These are phyloP conservation scores for Blastobasis adustella DNA, from an alignment of 2,888 invertebrate species.

Conservation along the genomic window DNA sequence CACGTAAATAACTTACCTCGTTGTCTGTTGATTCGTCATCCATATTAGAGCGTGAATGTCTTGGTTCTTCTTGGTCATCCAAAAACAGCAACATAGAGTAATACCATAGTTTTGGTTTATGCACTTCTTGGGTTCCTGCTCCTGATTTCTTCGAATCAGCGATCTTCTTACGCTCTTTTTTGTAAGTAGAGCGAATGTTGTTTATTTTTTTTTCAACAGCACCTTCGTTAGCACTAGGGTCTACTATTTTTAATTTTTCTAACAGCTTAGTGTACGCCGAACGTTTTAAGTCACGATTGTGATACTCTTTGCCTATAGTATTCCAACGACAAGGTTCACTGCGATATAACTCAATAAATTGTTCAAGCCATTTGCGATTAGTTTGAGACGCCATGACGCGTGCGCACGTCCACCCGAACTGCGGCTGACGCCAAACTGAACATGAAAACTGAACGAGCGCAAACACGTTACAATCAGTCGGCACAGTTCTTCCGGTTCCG, in stretches of 20 bases:
- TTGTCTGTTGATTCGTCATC: neutral
- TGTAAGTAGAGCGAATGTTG: neutral
- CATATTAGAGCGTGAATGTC: neutral
- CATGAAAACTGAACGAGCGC: slow-evolving; percentile 1
- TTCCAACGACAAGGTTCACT: neutral
- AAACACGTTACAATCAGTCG: slow-evolving; percentile 1
- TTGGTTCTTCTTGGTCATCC: neutral
- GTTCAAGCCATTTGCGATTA: neutral
- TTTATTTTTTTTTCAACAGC: neutral
- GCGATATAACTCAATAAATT: neutral
- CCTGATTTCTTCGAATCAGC: slow-evolving; percentile 9
- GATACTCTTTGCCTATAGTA: neutral
- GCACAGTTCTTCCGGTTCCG: slow-evolving; percentile 1
- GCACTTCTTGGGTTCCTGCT: slow-evolving; percentile 16
- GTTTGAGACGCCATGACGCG: slow-evolving; percentile 1
- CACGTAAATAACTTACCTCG: neutral
- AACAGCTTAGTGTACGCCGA: neutral
- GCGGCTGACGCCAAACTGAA: neutral
- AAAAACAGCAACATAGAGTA: slow-evolving; percentile 12
- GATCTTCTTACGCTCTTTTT: neutral
- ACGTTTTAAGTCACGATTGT: neutral
- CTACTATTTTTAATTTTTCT: no score
- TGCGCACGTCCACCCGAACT: slow-evolving; percentile 1
- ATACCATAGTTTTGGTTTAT: slow-evolving; percentile 22
- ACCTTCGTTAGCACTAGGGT: neutral